These are phyloP conservation scores for Holacanthus passer DNA, from an alignment of 2,113 vertebrate species.

Conservation along the genomic window DNA sequence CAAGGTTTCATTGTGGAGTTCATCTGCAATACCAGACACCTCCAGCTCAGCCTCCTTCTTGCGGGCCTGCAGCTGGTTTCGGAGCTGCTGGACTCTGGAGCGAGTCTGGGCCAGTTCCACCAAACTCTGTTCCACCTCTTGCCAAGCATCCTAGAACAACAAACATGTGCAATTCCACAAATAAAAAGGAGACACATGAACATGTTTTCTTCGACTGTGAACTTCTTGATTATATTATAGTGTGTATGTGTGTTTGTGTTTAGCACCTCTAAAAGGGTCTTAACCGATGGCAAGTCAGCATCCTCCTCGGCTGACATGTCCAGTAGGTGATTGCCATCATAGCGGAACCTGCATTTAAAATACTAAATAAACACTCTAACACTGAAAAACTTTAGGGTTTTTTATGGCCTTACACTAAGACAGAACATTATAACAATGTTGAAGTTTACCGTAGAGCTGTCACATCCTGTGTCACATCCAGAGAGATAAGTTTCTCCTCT, in stretches of 20 bases:
- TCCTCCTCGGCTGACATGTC: constrained; percentile 77
- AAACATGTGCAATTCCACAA: constrained; percentile 30
- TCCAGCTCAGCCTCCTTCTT: constrained; percentile 72
- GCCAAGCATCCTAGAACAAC: constrained; percentile 82
- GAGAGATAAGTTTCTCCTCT: constrained; percentile 74
- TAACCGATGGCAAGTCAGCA: constrained; percentile 79
- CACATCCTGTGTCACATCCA: constrained; percentile 79
- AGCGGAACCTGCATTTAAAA: constrained; percentile 76
- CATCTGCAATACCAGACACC: constrained; percentile 56
- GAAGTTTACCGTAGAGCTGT: constrained; percentile 77
- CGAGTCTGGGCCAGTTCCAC: constrained; percentile 77
- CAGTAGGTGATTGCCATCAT: constrained; percentile 76
- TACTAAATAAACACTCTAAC: background rate
- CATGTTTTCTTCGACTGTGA: background rate
- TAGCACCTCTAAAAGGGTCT: constrained; percentile 81
- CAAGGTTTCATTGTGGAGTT: constrained; percentile 62
- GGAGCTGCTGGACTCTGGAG: constrained; percentile 62
- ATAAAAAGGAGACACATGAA: background rate
- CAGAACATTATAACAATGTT: background rate
- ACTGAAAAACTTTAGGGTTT: background rate
- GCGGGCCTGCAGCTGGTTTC: constrained; percentile 59
- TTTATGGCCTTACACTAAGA: background rate
- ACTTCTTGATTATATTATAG: background rate
- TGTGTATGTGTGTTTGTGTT: constrained; percentile 11
- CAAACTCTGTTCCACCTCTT: constrained; percentile 78